Percentiles rank a stretch among this genome's conserved stretches.
These are phyloP conservation scores for Kryphioiulus occultus DNA, from an alignment of 2,888 invertebrate genomes.

Conservation along the genomic window DNA sequence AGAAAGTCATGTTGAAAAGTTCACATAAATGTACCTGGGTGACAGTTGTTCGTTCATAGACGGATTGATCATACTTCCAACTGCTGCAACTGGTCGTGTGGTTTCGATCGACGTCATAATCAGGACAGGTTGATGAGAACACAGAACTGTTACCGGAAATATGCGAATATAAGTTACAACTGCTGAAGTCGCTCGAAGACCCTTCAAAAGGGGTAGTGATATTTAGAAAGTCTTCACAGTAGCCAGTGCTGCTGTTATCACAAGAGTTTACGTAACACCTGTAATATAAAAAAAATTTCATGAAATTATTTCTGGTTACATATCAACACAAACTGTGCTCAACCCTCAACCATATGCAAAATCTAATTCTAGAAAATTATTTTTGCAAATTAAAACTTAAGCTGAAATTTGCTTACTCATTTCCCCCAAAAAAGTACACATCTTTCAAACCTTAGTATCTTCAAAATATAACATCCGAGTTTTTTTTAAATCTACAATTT, in stretches of 20 bases:
- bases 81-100: slow-evolving; percentile 23
- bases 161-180: neutral
- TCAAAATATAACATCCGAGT: too few relatives aligned
- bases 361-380: too few relatives aligned
- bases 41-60: slow-evolving; percentile 28
- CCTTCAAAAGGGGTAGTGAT: slow-evolving; percentile 36
- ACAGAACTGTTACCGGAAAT: neutral
- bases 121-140: neutral
- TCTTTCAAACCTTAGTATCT: too few relatives aligned
- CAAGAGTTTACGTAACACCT: slow-evolving; percentile 43
- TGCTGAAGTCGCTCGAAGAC: neutral
- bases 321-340: neutral
- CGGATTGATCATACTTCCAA: slow-evolving; percentile 45
- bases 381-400: too few relatives aligned
- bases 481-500: too few relatives aligned
- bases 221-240: slow-evolving; percentile 49
- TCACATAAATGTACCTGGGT: neutral
- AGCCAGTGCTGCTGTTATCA: slow-evolving; percentile 28
- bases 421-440: too few relatives aligned
- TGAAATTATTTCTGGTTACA: neutral
- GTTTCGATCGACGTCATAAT: slow-evolving; percentile 22
- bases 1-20: too few relatives aligned
- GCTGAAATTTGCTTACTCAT: too few relatives aligned
- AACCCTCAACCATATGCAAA: neutral
- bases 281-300: neutral